phyloP scores from a whole-genome alignment of 2,888 invertebrate genomes.

The Protodeltote pygarga region DNA sequence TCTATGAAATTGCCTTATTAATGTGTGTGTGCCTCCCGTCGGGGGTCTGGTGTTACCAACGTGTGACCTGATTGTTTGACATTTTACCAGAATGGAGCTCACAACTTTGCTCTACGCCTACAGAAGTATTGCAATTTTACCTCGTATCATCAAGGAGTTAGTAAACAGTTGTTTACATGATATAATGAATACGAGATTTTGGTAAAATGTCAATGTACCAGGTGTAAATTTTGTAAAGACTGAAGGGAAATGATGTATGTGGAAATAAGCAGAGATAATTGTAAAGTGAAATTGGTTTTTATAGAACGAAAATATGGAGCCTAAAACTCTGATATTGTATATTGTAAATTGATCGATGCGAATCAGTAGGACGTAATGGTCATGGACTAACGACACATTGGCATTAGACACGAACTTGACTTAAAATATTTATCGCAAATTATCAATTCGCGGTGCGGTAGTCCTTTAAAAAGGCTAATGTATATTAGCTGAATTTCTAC shows the following conservation, averaged over 20 bases:
- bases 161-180: too few relatives aligned
- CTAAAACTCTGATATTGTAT: conserved; percentile 48
- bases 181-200: too few relatives aligned
- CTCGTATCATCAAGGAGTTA: too few relatives aligned
- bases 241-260: conserved; percentile 63
- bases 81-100: conserved; percentile 36
- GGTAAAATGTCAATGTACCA: conserved; percentile 25
- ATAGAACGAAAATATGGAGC: conserved; percentile 54
- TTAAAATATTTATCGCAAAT: neutral
- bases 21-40: conserved; percentile 56
- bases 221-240: conserved; percentile 68
- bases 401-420: conserved; percentile 1
- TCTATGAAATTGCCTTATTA: conserved; percentile 73
- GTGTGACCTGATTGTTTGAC: conserved; percentile 38
- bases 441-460: neutral
- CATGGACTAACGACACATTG: conserved; percentile 1
- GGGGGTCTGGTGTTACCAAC: conserved; percentile 60
- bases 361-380: conserved; percentile 25
- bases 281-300: conserved; percentile 60
- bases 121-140: too few relatives aligned
- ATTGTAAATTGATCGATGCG: conserved; percentile 31
- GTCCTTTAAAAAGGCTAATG: neutral
- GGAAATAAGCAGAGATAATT: conserved; percentile 52
- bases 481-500: conserved; percentile 13
- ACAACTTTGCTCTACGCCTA: too few relatives aligned